phyloP scores from a whole-genome alignment of 2,113 vertebrate species.

The Halcyon senegalensis region DNA sequence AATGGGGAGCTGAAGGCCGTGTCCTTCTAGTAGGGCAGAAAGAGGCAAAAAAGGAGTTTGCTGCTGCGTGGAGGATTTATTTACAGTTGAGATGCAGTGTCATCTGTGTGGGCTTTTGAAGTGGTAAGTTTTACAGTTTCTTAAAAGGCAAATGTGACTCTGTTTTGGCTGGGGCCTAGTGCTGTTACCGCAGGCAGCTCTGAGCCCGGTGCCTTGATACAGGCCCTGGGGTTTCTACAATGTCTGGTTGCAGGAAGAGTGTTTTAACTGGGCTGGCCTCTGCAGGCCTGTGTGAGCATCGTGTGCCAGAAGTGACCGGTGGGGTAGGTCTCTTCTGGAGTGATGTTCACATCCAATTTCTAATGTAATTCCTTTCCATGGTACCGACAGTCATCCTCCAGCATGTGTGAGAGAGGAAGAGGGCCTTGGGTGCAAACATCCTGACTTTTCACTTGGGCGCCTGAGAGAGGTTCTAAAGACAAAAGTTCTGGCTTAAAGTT shows the following conservation, averaged over 20 bases:
- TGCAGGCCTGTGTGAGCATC: not conserved
- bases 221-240: not conserved
- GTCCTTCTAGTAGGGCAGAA: fast-evolving
- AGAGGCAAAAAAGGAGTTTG: fast-evolving
- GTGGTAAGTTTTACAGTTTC: fast-evolving
- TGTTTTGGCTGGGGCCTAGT: fast-evolving
- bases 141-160: fast-evolving
- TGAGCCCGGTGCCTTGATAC: fast-evolving
- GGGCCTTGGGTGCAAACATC: not conserved
- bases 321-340: not conserved
- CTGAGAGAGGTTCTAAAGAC: not conserved
- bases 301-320: not conserved
- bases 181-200: fast-evolving
- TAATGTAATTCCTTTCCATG: not conserved
- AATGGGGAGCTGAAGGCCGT: not conserved
- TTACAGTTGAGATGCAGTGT: fast-evolving
- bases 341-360: not conserved
- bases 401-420: not conserved
- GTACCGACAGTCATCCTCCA: not conserved
- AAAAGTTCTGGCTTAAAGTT: not conserved
- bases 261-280: not conserved
- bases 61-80: fast-evolving
- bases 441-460: not conserved
- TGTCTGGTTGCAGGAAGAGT: not conserved
- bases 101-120: fast-evolving